A percentile compares a stretch with the other conserved stretches of the same genome.
phyloP scores from a whole-genome alignment of 2,113 vertebrate species.

The Dasyurus viverrinus region DNA sequence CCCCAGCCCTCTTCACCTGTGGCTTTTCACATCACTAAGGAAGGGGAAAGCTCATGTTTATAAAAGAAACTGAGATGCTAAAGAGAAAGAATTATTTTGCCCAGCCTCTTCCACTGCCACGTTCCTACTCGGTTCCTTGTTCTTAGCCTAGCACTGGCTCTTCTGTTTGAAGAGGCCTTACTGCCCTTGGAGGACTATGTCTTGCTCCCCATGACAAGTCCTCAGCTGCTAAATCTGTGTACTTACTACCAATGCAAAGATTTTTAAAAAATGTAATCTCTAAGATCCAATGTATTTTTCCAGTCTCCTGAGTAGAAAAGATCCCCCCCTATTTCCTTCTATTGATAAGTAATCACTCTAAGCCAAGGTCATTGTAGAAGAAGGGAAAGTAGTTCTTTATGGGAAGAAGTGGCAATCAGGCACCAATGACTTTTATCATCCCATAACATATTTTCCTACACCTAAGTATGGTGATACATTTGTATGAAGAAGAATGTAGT shows the following conservation, averaged over 20 bases:
- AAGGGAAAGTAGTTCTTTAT: neutral
- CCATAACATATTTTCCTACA: constrained; percentile 44
- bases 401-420: neutral
- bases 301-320: constrained; percentile 39
- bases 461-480: constrained; percentile 5
- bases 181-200: constrained; percentile 59
- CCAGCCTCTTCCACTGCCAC: constrained; percentile 74
- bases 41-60: constrained; percentile 53
- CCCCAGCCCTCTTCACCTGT: neutral
- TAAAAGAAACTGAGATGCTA: constrained; percentile 40
- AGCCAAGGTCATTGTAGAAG: neutral
- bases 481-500: neutral
- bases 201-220: neutral
- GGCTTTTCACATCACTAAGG: constrained; percentile 34
- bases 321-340: constrained; percentile 33
- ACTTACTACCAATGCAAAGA: constrained; percentile 43
- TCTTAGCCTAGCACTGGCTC: constrained; percentile 38
- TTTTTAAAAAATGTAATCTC: neutral
- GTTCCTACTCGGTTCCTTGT: constrained; percentile 53
- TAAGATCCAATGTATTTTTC: constrained; percentile 4
- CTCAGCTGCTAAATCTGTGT: constrained; percentile 32
- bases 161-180: constrained; percentile 55
- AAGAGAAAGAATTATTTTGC: constrained; percentile 33
- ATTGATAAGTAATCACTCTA: neutral
- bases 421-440: neutral